Evolutionary conservation across 1,140 invertebrate genomes (phyloP), one percentile per base, ranked within the genome.

Genomic region (Heliconius himera): DNA sequence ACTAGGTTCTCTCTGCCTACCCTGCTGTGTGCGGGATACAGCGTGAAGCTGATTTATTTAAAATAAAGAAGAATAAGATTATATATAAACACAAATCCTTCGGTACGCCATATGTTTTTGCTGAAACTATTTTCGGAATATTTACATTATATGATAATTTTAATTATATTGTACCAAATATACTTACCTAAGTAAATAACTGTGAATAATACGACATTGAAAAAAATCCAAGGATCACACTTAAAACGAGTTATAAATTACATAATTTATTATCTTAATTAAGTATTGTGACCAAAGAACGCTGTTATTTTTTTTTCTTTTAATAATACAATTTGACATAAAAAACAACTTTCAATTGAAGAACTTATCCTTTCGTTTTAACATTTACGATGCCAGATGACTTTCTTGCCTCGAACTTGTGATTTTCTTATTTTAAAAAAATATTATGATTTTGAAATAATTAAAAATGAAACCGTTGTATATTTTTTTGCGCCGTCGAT

Each of bases 401-500:
- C 88, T 91, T 89, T 91, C 88, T 88, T 86, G 86, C 38, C 73
- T 81, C 81, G 82, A 82, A 20, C 8, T 56, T 56, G 20, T 20
- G 26, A n/a, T 1, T 22, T 56, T 56, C 8, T 56, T 41, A 11
- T 41, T 11, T 11, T 41, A 0, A 41, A 41, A n/a, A 38, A 38
- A 26, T 26, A 26, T 26, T 26, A 26, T 26, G 26, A 26, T 26
- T 26, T 1, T 26, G 26, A 26, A 26, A 26, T 26, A 26, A 26
- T 29, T 29, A 29, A 29, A 29, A 29, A 29, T 29, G 2, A 29
- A 29, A 29, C 11, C 41, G 41, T 41, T 41, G n/a, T n/a, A n/a
- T n/a, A n/a, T n/a, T 41, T 41, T 41, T 41, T 29, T 11, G 0
- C 1, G 2, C 3, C 9, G 38, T 0, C 38, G 0, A 3, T 41